phyloP scores from a whole-genome alignment of 2,113 vertebrate genomes.

The Dicaeum eximium region DNA sequence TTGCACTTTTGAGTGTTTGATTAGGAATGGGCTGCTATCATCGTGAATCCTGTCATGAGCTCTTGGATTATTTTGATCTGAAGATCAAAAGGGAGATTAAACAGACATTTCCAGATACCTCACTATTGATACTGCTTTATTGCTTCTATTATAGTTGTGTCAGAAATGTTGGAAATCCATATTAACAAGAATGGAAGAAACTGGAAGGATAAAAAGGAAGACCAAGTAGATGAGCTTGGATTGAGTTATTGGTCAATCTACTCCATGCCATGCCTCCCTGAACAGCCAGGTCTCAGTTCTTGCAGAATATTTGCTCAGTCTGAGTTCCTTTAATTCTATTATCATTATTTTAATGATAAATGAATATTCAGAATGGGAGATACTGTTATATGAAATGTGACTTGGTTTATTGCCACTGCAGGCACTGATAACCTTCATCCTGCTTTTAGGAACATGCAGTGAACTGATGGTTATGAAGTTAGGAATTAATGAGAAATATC shows the following conservation, averaged over 20 bases:
- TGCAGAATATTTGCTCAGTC: background rate
- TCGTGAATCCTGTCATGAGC: background rate
- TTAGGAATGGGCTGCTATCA: background rate
- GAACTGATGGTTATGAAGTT: background rate
- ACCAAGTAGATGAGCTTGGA: background rate
- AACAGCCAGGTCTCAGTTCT: background rate
- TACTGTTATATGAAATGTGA: background rate
- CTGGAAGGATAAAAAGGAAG: background rate
- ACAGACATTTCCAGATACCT: background rate
- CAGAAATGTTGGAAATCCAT: background rate
- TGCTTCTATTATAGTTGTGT: background rate
- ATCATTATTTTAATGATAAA: background rate
- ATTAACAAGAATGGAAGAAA: background rate
- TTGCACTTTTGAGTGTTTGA: background rate
- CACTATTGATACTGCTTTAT: background rate
- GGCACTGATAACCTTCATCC: background rate
- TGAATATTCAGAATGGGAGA: background rate
- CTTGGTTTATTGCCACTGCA: background rate
- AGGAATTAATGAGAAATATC: background rate
- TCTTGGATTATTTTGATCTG: background rate
- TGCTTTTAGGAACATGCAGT: background rate
- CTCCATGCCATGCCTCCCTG: background rate
- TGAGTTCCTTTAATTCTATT: background rate
- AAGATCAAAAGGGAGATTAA: background rate
- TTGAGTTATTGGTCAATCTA: background rate